phyloP scores from a whole-genome alignment of 1,140 invertebrate genomes.

The Platorchestia sp. region DNA sequence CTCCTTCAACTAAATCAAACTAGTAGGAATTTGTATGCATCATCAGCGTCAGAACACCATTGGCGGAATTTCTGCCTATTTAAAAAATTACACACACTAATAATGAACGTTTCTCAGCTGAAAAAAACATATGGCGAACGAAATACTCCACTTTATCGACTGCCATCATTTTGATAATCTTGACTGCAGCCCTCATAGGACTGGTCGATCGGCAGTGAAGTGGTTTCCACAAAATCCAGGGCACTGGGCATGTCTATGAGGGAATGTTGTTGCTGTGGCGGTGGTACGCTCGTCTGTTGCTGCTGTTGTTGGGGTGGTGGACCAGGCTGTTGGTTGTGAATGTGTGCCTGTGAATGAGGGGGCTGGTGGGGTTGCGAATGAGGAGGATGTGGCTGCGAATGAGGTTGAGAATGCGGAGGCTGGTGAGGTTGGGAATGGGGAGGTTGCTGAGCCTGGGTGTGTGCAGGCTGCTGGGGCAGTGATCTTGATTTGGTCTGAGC shows the following conservation, averaged over 20 bases:
- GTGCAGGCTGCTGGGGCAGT: background rate
- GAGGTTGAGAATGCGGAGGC: background rate
- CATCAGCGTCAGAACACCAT: background rate
- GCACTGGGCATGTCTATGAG: conserved; percentile 31
- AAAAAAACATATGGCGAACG: background rate
- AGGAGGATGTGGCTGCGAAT: background rate
- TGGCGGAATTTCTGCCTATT: no score
- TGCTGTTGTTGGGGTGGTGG: conserved; percentile 7
- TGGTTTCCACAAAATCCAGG: conserved; percentile 20
- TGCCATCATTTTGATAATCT: conserved; percentile 33
- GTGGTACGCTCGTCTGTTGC: background rate
- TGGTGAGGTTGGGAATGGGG: background rate
- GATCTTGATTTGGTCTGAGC: conserved; percentile 5
- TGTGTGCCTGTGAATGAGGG: background rate
- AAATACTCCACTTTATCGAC: background rate
- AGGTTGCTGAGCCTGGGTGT: background rate
- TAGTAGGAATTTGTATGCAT: background rate
- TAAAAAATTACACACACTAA: no score
- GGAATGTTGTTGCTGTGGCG: background rate
- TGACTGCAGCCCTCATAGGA: conserved; percentile 16
- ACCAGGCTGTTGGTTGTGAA: background rate
- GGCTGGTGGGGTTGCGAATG: no score
- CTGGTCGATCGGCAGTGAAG: conserved; percentile 1
- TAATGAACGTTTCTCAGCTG: no score
- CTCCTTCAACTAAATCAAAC: background rate